Percentiles rank a stretch among this genome's conserved stretches.
These are phyloP conservation scores for Podarcis cretensis DNA, from an alignment of 2,113 vertebrate genomes.

Conservation along the genomic window DNA sequence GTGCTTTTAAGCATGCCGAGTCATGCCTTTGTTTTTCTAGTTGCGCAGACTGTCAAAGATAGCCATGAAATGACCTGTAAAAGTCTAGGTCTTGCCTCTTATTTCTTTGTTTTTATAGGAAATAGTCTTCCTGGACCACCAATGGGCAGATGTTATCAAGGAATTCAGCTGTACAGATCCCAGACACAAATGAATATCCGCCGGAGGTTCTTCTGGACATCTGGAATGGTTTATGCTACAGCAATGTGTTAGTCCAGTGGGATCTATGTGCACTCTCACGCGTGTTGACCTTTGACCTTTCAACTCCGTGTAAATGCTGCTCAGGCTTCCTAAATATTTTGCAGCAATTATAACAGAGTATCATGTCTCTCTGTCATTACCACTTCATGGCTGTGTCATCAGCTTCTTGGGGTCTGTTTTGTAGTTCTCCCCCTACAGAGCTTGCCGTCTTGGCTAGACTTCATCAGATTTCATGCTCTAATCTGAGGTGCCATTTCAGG, in stretches of 20 bases:
- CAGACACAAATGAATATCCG: neutral
- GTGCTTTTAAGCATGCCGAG: slow-evolving; percentile 18
- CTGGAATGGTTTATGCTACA: slow-evolving; percentile 47
- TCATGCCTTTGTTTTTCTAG: slow-evolving; percentile 54
- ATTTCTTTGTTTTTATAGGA: slow-evolving; percentile 47
- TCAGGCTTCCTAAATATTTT: neutral
- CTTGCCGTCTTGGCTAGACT: slow-evolving; percentile 9
- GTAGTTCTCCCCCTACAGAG: neutral
- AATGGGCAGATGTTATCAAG: neutral
- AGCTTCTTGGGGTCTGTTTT: neutral
- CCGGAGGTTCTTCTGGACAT: neutral
- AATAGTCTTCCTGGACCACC: slow-evolving; percentile 51
- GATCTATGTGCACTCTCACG: rapidly evolving
- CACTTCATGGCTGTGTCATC: neutral
- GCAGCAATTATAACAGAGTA: neutral
- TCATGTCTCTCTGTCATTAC: neutral
- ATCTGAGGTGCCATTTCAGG: too few relatives aligned
- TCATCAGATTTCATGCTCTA: neutral
- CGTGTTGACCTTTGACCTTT: slow-evolving; percentile 7
- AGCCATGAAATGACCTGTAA: slow-evolving; percentile 26
- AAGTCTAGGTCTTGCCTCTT: slow-evolving; percentile 46
- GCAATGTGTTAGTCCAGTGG: neutral
- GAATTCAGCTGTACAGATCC: slow-evolving; percentile 16
- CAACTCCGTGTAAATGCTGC: rapidly evolving
- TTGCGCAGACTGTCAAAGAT: slow-evolving; percentile 31